Conservation (phyloP, 1,140 invertebrate species). For the Lutraria rhynchaena region DNA sequence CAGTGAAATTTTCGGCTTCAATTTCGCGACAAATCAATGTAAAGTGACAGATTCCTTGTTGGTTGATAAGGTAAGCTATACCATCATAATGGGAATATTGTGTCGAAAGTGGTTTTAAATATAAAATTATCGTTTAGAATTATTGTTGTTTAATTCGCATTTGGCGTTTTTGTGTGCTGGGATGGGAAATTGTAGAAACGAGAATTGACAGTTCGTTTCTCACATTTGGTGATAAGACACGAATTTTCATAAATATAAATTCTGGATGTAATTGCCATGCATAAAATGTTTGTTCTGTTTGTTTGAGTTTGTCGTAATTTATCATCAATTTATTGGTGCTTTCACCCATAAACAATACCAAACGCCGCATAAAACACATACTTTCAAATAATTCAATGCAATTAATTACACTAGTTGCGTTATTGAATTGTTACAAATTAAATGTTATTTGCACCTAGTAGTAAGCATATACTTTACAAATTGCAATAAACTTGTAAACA, state of each 20-base stretch:
- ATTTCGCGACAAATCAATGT: constrained; percentile 54
- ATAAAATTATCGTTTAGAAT: constrained; percentile 58
- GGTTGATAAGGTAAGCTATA: constrained; percentile 1
- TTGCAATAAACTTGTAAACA: no score
- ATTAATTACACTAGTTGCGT: neutral
- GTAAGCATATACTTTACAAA: no score
- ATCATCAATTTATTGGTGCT: neutral
- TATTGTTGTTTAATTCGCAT: constrained; percentile 51
- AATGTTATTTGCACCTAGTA: neutral
- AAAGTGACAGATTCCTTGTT: constrained; percentile 37
- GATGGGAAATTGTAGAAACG: constrained; percentile 26
- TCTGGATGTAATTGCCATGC: constrained; percentile 22
- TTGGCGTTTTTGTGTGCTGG: constrained; percentile 32
- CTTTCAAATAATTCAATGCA: neutral
- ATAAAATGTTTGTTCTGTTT: neutral
- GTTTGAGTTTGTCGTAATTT: neutral
- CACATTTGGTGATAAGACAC: constrained; percentile 8
- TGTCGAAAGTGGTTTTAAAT: constrained; percentile 45
- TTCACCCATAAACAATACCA: neutral
- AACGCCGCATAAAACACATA: neutral
- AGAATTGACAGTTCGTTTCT: constrained; percentile 8
- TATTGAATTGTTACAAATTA: neutral
- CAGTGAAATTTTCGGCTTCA: constrained; percentile 54
- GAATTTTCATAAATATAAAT: constrained; percentile 34
- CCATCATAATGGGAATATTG: constrained; percentile 31